Evolutionary conservation across 2,888 invertebrate genomes (phyloP).

Genomic region (Andrena bicolor): DNA sequence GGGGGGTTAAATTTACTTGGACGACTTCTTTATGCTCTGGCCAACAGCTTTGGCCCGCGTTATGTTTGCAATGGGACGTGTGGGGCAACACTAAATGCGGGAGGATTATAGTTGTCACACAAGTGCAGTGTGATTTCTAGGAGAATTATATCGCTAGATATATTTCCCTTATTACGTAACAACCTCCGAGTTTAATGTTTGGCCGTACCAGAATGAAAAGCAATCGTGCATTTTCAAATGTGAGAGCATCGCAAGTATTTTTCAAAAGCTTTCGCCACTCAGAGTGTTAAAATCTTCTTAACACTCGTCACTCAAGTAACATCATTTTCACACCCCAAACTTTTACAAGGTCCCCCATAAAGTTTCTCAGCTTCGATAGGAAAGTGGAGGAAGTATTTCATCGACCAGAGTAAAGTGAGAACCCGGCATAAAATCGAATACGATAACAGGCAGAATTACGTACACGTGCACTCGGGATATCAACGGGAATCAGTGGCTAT

Average conservation of each 20-base stretch:
- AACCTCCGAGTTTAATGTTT: neutral
- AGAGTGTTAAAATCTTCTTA: neutral
- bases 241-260: neutral
- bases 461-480: conserved; percentile 5
- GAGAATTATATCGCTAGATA: too few relatives aligned
- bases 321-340: neutral
- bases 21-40: neutral
- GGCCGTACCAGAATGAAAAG: neutral
- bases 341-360: neutral
- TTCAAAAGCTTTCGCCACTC: neutral
- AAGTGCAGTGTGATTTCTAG: too few relatives aligned
- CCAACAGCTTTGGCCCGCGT: neutral
- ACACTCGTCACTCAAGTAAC: too few relatives aligned
- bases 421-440: neutral
- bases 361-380: neutral
- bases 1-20: conserved; percentile 28
- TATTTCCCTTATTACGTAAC: too few relatives aligned
- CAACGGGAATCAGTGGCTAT: conserved; percentile 26
- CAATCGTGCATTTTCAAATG: neutral
- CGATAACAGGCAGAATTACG: conserved; percentile 13
- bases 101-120: too few relatives aligned
- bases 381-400: neutral
- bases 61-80: neutral
- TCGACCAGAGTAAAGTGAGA: neutral
- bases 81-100: too few relatives aligned